Conservation (phyloP, 2,888 invertebrate species). For the Apantesis nais region DNA sequence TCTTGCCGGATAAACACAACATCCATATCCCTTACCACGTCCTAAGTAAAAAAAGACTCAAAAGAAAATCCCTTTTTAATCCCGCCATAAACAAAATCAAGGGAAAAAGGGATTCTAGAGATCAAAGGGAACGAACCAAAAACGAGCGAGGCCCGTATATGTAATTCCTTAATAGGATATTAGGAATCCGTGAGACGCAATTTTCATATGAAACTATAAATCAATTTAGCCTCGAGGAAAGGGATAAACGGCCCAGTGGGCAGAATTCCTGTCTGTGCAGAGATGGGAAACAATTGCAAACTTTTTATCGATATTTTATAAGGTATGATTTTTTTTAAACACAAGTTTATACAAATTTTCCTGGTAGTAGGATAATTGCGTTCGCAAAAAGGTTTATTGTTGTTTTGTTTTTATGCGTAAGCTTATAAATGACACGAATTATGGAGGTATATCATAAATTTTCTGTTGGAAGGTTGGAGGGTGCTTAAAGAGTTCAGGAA, state of each 20-base stretch:
- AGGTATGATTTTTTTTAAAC: slow-evolving; percentile 30
- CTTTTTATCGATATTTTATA: slow-evolving; percentile 41
- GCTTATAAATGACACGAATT: slow-evolving; percentile 34
- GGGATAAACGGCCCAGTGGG: slow-evolving; percentile 53
- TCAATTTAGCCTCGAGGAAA: slow-evolving; percentile 57
- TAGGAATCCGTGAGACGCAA: slow-evolving; percentile 62
- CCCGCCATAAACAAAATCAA: slow-evolving; percentile 71
- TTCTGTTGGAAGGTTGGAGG: slow-evolving; percentile 13
- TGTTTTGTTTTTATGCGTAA: slow-evolving; percentile 13
- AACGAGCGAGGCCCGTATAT: slow-evolving; percentile 40
- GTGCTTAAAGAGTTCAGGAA: slow-evolving; percentile 22
- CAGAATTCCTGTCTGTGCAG: slow-evolving; percentile 40
- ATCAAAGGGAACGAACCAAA: slow-evolving; percentile 55
- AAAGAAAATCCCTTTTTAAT: slow-evolving; percentile 66
- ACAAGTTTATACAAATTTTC: slow-evolving; percentile 33
- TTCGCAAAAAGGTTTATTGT: slow-evolving; percentile 12
- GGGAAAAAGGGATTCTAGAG: slow-evolving; percentile 47
- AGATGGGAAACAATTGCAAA: slow-evolving; percentile 29
- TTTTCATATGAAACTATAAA: slow-evolving; percentile 72
- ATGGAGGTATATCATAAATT: slow-evolving; percentile 29
- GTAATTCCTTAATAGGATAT: slow-evolving; percentile 60
- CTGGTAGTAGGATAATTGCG: slow-evolving; percentile 29
- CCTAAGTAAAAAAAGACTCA: slow-evolving; percentile 55
- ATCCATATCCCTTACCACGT: slow-evolving; percentile 48
- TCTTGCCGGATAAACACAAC: slow-evolving; percentile 48